Base-by-base conservation (phyloP, 2,113 vertebrate genomes). In the Paradoxurus hermaphroditus region DNA sequence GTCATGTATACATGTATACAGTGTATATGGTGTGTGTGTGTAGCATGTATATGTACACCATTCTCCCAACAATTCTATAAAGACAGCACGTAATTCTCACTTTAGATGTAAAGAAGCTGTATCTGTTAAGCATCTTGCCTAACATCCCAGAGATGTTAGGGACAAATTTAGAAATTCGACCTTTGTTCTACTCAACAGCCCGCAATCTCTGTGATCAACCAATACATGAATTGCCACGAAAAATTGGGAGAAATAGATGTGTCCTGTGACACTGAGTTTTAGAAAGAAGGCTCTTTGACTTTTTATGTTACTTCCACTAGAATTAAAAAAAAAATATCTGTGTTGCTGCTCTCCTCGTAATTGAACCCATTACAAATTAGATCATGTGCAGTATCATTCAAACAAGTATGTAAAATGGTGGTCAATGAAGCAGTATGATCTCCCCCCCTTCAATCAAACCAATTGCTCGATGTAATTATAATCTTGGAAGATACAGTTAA, bases 381-480 rank as follows among this genome's bases (percentile, higher is more conserved):
- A 16, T 83, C 29, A 4, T 36, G 36, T 21, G 23, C 36, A 41
- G 15, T 68, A 2, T 29, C 34, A 34, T 90, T 95, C 65, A 83
- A 56, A 90, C 34, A 49, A 65, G 79, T 34, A 34, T 21, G 34
- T 13, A 77, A 44, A 77, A 77, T 62, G 90, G 73, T 92, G 90
- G 84, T 90, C 92, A 90, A 4, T 85, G 87, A 86, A 86, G 68
- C 63, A 81, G 36, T 13, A 7, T 41, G 62, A 39, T 27, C 86
- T 75, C 51, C 5, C 70, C 70, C 44, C 68, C 27, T 68, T 92
- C 87, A 90, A 92, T 96, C 97, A 95, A 95, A 85, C 29, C 95
- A 77, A 44, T 67, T 90, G 79, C 94, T 96, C 25, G 44, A 25
- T 94, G 94, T 96, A 97, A 98, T 97, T 97, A 97, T 97, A 96